Evolutionary conservation across 1,140 invertebrate genomes (phyloP), one percentile per base, ranked within the genome.

Genomic region (Aradophagus sp.): DNA sequence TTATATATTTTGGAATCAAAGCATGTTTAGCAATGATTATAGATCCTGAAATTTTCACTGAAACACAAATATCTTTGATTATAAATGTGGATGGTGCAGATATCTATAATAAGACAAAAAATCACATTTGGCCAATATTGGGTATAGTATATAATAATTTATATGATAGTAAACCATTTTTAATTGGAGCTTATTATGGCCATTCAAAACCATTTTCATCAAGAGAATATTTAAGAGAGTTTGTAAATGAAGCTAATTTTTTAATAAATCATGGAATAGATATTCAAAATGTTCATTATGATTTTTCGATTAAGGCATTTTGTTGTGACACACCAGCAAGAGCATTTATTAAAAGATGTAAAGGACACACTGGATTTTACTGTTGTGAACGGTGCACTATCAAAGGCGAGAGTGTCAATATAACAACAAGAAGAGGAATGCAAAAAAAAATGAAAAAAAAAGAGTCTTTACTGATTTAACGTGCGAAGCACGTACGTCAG

Each of bases 131-230:
- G 20, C 20, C 20, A 23, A 23, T 23, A 5, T 23, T 16, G 23
- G 14, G 44, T 5, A 20, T 23, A 31, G 3, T 16, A 10, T 34
- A 48, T 14, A 34, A 35, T 19, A 13, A 17, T 32, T 34, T 34
- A 13, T 48, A 48, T 16, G 20, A 4, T 12, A 10, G 20, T 20
- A 36, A 59, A 10, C 70, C 66, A 1, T 63, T 63, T 34, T 6
- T 73, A 2, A 42, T 69, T 45, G 61, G 35, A 12, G 29, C 69
- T 8, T 71, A 42, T 31, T 61, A 23, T 39, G 74, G 58, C 13
- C 32, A 59, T 53, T 45, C 62, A 0, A 71, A 75, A 65, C 62
- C 62, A 29, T 5, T 15, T 7, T 50, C 29, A 7, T 35, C 32
- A 7, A 10, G 36, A 1, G 66, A 73, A 13, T 73, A 32, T 42